phyloP scores from a whole-genome alignment of 1,140 invertebrate species.

The Onthophagus taurus region DNA sequence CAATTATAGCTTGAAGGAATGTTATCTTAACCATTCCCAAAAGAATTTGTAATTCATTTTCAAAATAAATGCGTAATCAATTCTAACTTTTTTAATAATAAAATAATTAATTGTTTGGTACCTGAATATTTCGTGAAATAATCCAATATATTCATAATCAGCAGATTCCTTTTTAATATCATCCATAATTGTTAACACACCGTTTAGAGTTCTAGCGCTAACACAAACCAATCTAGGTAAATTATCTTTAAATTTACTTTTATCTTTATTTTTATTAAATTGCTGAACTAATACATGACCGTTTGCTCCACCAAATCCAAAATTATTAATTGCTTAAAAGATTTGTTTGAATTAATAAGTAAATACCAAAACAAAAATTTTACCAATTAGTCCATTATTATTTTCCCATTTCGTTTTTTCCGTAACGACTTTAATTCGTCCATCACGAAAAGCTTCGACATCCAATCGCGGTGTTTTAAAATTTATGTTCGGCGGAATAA shows the following conservation, averaged over 20 bases:
- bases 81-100: too few relatives aligned
- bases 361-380: neutral
- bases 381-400: conserved; percentile 50
- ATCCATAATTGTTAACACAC: conserved; percentile 57
- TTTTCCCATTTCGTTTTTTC: conserved; percentile 53
- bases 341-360: neutral
- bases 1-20: too few relatives aligned
- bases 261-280: neutral
- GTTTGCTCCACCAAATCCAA: conserved; percentile 56
- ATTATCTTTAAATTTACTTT: conserved; percentile 37
- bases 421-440: conserved; percentile 58
- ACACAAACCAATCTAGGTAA: conserved; percentile 51
- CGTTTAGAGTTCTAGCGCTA: conserved; percentile 55
- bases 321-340: conserved; percentile 45
- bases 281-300: conserved; percentile 58
- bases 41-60: too few relatives aligned
- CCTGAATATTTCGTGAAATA: conserved; percentile 41
- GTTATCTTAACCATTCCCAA: too few relatives aligned
- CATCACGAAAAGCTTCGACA: conserved; percentile 61
- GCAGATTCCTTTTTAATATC: conserved; percentile 48
- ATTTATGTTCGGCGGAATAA: conserved; percentile 74
- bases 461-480: conserved; percentile 61
- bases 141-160: conserved; percentile 45
- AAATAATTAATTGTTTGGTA: too few relatives aligned
- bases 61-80: too few relatives aligned